A percentile compares a stretch with the other conserved stretches of the same genome.
phyloP scores from a whole-genome alignment of 2,888 invertebrate species.

The Aelia acuminata region DNA sequence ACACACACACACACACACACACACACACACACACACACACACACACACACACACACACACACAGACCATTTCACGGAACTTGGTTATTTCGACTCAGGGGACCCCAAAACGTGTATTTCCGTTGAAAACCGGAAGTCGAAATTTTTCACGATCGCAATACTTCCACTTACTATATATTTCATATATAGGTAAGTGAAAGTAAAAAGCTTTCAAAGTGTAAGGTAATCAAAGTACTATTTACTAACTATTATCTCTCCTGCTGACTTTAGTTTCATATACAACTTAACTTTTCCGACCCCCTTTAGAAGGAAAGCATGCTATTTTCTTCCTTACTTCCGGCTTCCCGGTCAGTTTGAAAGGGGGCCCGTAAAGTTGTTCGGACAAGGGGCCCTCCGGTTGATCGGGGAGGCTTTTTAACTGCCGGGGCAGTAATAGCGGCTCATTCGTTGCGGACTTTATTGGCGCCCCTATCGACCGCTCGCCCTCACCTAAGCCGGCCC shows the following conservation, averaged over 20 bases:
- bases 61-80: too few relatives aligned
- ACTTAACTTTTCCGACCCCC: background rate
- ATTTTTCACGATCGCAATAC: too few relatives aligned
- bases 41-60: too few relatives aligned
- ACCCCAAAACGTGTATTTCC: too few relatives aligned
- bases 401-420: conserved; percentile 43
- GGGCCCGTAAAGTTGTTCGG: background rate
- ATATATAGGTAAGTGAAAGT: too few relatives aligned
- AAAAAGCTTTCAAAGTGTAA: too few relatives aligned
- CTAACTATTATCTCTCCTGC: background rate
- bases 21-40: too few relatives aligned
- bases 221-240: too few relatives aligned
- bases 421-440: conserved; percentile 1
- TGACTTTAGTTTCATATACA: background rate
- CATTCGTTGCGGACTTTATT: conserved; percentile 29
- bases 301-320: background rate
- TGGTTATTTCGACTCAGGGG: too few relatives aligned
- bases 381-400: background rate
- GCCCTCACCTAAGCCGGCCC: background rate
- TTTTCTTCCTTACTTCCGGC: background rate
- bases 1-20: too few relatives aligned
- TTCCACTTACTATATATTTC: too few relatives aligned
- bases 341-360: background rate
- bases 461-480: background rate
- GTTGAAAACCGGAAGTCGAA: too few relatives aligned